These are phyloP conservation scores for Dendropsophus ebraccatus DNA, from an alignment of 2,113 vertebrate species.

Conservation along the genomic window DNA sequence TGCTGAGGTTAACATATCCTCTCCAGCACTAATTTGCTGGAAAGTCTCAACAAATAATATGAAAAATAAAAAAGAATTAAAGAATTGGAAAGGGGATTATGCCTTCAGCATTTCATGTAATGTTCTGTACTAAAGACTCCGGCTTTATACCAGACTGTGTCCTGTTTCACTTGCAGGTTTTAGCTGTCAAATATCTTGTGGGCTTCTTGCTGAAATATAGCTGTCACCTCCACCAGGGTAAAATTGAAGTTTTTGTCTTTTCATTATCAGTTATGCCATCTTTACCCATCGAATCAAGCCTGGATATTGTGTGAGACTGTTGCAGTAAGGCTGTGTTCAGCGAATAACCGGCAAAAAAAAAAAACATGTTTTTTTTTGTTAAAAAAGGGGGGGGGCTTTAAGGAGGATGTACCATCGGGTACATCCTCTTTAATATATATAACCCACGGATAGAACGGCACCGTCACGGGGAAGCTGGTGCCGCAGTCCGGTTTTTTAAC, in stretches of 20 bases:
- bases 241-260: constrained; percentile 15
- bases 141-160: constrained; percentile 12
- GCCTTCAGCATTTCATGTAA: constrained; percentile 51
- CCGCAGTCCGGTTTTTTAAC: no score
- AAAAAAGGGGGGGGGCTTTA: no score
- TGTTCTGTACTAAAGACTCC: constrained; percentile 35
- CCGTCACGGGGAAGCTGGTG: no score
- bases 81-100: constrained; percentile 40
- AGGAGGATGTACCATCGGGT: no score
- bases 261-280: not conserved
- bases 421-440: no score
- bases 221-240: not conserved
- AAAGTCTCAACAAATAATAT: constrained; percentile 52
- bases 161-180: constrained; percentile 37
- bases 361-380: no score
- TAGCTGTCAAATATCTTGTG: constrained; percentile 25
- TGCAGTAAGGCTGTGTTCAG: not conserved
- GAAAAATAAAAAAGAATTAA: constrained; percentile 45
- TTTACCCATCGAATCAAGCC: not conserved
- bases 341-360: no score
- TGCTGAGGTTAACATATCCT: constrained; percentile 51
- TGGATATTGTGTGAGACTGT: not conserved
- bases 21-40: constrained; percentile 57
- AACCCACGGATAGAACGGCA: no score
- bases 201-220: constrained; percentile 44